A percentile compares a stretch with the other conserved stretches of the same genome.
These are phyloP conservation scores for Pristionchus japonicus DNA, from an alignment of 2,888 invertebrate genomes.

Conservation along the genomic window DNA sequence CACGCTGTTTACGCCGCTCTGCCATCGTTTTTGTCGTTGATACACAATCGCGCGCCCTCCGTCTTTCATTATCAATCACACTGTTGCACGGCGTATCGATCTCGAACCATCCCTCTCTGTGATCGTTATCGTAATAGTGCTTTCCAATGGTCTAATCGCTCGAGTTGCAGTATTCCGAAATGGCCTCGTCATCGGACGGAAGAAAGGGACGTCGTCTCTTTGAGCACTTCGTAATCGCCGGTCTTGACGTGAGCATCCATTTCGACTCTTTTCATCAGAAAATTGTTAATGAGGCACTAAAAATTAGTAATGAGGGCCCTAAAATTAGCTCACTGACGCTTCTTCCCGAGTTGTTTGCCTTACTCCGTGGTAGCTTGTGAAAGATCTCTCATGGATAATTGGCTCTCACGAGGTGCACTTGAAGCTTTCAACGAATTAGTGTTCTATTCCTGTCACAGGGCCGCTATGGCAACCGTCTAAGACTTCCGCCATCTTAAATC, in stretches of 20 bases:
- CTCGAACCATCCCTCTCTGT: not conserved
- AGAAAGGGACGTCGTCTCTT: constrained; percentile 66
- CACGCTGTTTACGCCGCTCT: not conserved
- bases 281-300: not conserved
- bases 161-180: not conserved
- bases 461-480: not conserved
- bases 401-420: not conserved
- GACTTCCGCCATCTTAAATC: not conserved
- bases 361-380: not conserved
- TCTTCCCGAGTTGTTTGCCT: not conserved
- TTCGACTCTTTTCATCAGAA: not conserved
- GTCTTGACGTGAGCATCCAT: constrained; percentile 75
- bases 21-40: constrained; percentile 11
- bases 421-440: not conserved
- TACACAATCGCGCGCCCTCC: not conserved
- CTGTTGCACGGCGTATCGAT: constrained; percentile 1
- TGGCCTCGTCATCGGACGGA: constrained; percentile 44
- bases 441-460: not conserved
- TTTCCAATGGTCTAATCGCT: not conserved
- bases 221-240: constrained; percentile 98
- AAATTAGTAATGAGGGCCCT: not conserved
- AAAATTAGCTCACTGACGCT: not conserved
- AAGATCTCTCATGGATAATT: not conserved
- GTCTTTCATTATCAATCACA: constrained; percentile 12
- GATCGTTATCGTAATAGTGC: not conserved